Conservation (phyloP, 2,888 invertebrate genomes). For the Polydrusus pterygomalis region DNA sequence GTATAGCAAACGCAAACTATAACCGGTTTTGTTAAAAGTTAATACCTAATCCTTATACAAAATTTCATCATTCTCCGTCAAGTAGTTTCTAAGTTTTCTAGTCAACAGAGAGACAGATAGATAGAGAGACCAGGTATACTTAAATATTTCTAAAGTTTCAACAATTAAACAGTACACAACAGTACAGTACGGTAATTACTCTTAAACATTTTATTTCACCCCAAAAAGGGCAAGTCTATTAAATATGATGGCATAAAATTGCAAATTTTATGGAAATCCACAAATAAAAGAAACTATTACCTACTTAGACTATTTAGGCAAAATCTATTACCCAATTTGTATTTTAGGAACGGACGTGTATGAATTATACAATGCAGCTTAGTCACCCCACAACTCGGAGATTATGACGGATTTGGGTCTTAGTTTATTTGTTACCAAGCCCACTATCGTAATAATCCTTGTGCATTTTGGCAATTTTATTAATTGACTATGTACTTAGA, state of each 20-base stretch:
- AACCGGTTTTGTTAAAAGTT: too few species aligned
- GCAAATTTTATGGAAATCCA: constrained; percentile 46
- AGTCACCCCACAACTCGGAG: constrained; percentile 43
- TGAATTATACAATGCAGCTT: constrained; percentile 43
- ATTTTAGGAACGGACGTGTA: constrained; percentile 34
- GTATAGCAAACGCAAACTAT: too few species aligned
- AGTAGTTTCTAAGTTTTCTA: too few species aligned
- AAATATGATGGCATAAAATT: constrained; percentile 43
- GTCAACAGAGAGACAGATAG: too few species aligned
- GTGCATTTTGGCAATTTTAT: constrained; percentile 42
- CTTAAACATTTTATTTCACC: neutral
- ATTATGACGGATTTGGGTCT: constrained; percentile 48
- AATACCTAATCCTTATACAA: too few species aligned
- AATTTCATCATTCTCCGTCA: too few species aligned
- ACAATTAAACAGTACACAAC: too few species aligned
- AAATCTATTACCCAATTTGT: constrained; percentile 40
- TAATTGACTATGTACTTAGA: constrained; percentile 22
- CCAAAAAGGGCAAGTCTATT: neutral
- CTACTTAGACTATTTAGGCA: constrained; percentile 26
- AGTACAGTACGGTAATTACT: too few species aligned
- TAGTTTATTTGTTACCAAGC: constrained; percentile 37
- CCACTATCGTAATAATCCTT: constrained; percentile 43
- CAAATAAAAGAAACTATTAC: constrained; percentile 30
- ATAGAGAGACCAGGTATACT: too few species aligned
- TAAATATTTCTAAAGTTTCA: too few species aligned